Evolutionary conservation across 2,888 invertebrate genomes (phyloP).

Genomic region (Nudaria mundana): DNA sequence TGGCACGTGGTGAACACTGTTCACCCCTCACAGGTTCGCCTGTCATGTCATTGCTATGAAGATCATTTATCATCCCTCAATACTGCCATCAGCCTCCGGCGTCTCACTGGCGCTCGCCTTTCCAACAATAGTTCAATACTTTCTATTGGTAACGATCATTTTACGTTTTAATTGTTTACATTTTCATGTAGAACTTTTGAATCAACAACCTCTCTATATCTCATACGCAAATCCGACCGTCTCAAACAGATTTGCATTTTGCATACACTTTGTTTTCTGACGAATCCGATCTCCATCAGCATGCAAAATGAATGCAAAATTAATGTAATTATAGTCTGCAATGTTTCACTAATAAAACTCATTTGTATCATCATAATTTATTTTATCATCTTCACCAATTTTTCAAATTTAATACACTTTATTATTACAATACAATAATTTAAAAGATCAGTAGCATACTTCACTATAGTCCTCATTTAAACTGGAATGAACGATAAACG

Average conservation of each 20-base stretch:
- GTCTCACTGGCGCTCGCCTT: constrained; percentile 70
- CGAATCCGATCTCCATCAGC: neutral
- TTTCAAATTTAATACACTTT: constrained; percentile 78
- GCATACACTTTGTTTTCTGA: neutral
- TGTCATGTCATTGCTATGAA: constrained; percentile 70
- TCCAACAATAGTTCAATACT: constrained; percentile 38
- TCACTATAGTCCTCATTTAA: constrained; percentile 76
- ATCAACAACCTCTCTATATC: constrained; percentile 3
- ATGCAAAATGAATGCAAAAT: neutral
- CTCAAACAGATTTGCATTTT: constrained; percentile 1
- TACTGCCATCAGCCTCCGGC: constrained; percentile 68
- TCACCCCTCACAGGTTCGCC: constrained; percentile 71
- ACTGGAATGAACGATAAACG: constrained; percentile 80
- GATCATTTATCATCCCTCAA: constrained; percentile 78
- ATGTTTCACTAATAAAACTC: constrained; percentile 42
- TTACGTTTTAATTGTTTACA: constrained; percentile 24
- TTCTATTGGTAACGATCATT: constrained; percentile 31
- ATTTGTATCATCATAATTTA: constrained; percentile 73
- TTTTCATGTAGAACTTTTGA: constrained; percentile 1
- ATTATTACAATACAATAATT: constrained; percentile 80
- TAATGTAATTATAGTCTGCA: constrained; percentile 1
- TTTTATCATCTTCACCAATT: constrained; percentile 79
- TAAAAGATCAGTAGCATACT: constrained; percentile 77
- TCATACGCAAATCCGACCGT: neutral
- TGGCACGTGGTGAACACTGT: constrained; percentile 64